These are phyloP conservation scores for Ephydatia muelleri DNA, from an alignment of 37 sponge, comb jelly and placozoan species.

Conservation along the genomic window DNA sequence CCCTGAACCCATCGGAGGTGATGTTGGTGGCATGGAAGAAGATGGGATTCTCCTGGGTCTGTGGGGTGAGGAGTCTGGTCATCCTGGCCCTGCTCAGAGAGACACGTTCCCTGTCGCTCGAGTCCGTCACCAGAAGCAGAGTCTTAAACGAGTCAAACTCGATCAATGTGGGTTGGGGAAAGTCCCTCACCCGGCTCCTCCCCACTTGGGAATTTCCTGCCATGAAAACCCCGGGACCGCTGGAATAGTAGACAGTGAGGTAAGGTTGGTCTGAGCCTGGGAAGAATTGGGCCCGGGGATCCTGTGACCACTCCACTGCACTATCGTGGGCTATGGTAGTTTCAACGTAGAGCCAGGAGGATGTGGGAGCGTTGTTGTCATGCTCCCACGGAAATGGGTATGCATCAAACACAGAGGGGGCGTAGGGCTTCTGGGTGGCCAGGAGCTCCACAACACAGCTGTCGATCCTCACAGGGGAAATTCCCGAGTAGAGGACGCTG, in stretches of 20 bases:
- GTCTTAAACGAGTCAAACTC: conserved; percentile 45
- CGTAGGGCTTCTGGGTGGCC: conserved; percentile 58
- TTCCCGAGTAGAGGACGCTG: conserved; percentile 7
- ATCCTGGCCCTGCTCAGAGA: conserved; percentile 61
- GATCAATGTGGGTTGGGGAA: not conserved
- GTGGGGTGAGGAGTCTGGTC: conserved; percentile 61
- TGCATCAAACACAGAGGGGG: not conserved
- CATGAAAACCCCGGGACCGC: conserved; percentile 27
- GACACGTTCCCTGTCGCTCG: conserved; percentile 47
- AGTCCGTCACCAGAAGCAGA: conserved; percentile 57
- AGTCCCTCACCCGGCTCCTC: not conserved
- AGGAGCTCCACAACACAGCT: conserved; percentile 22
- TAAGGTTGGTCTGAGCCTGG: conserved; percentile 59
- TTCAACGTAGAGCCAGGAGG: conserved; percentile 66
- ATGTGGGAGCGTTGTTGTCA: conserved; percentile 18
- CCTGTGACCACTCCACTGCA: conserved; percentile 3
- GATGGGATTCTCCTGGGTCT: conserved; percentile 75
- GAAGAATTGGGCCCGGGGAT: conserved; percentile 32
- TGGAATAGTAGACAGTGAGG: conserved; percentile 29
- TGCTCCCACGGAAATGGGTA: conserved; percentile 38
- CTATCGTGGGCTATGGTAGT: not conserved
- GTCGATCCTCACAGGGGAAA: conserved; percentile 19
- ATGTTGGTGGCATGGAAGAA: conserved; percentile 60
- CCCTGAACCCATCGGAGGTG: not conserved
- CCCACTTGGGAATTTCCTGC: not conserved